Evolutionary conservation across 2,113 vertebrate species (phyloP).

Genomic region (Taxidea taxus): DNA sequence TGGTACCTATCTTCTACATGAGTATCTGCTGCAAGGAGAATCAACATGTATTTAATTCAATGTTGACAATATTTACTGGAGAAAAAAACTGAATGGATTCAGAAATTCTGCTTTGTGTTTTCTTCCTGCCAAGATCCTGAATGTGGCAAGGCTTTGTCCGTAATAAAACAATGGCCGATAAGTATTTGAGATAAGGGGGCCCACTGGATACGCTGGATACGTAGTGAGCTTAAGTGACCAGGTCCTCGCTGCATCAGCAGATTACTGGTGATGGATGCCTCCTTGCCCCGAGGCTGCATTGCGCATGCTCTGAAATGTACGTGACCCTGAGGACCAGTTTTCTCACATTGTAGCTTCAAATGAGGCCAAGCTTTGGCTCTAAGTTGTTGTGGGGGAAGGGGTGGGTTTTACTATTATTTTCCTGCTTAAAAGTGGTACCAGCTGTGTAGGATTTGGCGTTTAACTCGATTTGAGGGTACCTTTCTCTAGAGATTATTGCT

Average conservation of each 20-base stretch:
- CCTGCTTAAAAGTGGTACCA: neutral
- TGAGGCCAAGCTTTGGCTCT: conserved; percentile 46
- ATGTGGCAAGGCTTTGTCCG: neutral
- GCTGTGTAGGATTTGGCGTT: neutral
- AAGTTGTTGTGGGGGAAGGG: neutral
- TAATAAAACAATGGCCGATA: neutral
- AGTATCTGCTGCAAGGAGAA: conserved; percentile 21
- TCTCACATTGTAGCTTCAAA: conserved; percentile 65
- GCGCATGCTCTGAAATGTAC: neutral
- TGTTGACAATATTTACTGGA: neutral
- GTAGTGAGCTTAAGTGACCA: neutral
- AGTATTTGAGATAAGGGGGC: neutral
- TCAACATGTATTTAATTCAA: neutral
- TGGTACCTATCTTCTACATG: neutral
- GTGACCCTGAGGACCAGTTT: neutral
- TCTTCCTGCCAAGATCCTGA: neutral
- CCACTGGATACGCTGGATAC: neutral
- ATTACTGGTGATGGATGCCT: neutral
- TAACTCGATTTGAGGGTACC: neutral
- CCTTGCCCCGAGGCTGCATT: neutral
- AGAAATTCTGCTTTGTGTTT: neutral
- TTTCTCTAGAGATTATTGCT: neutral
- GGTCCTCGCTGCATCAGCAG: neutral
- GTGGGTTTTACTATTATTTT: neutral
- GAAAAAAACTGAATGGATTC: neutral